Percentiles rank a stretch among this genome's conserved stretches.
phyloP scores from a whole-genome alignment of 2,888 invertebrate genomes.

The Mechanitis mazaeus region DNA sequence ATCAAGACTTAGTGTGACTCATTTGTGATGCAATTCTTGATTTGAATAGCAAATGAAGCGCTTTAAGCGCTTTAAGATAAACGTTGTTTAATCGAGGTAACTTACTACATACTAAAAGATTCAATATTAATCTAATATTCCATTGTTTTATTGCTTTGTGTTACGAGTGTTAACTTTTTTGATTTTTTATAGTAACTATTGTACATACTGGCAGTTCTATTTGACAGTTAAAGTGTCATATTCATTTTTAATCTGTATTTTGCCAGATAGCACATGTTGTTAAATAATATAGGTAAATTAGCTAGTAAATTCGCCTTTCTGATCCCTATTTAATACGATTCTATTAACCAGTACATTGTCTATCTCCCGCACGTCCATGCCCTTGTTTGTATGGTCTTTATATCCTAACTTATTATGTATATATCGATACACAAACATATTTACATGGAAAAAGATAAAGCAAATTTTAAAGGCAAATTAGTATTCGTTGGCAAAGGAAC shows the following conservation, averaged over 20 bases:
- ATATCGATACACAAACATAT: neutral
- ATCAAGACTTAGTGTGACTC: neutral
- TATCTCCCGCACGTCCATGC: slow-evolving; percentile 12
- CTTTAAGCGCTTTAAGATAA: neutral
- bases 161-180: neutral
- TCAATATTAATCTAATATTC: neutral
- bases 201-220: neutral
- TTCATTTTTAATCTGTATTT: neutral
- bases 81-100: neutral
- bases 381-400: slow-evolving; percentile 7
- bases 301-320: slow-evolving; percentile 37
- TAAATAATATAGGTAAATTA: slow-evolving; percentile 26
- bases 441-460: slow-evolving; percentile 7
- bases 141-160: neutral
- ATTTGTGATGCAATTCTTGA: neutral
- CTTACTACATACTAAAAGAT: neutral
- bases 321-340: slow-evolving; percentile 32
- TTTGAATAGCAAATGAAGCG: neutral
- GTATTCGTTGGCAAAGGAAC: slow-evolving; percentile 34
- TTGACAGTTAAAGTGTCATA: too few species aligned
- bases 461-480: slow-evolving; percentile 16
- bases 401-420: neutral
- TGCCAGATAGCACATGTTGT: slow-evolving; percentile 7
- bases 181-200: neutral
- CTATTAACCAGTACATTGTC: slow-evolving; percentile 10